Evolutionary conservation across 1,140 invertebrate species (phyloP), one percentile per base, ranked within the genome.

Genomic region (Pseudomyrmex concolor): DNA sequence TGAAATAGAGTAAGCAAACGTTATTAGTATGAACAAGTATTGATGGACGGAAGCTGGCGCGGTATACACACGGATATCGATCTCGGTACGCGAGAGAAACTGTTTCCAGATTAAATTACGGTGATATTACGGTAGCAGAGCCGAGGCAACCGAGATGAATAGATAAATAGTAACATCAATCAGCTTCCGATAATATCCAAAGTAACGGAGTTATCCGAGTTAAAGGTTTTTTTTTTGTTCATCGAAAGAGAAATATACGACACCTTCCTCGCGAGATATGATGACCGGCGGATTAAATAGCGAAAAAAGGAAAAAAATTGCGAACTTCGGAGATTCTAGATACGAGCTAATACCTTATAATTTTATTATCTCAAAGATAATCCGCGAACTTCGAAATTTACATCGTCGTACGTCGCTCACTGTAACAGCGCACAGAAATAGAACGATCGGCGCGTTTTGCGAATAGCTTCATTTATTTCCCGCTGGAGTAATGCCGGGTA

Each of bases 1-100:
- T 94, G 91, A 60, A 94, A 94, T 89, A 91, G 59, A 89, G 68
- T 80, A 90, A 87, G 68, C 67, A 76, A 54, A 84, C n/a, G 34
- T 80, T 87, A 72, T 86, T 89, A 88, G n/a, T 8, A 59, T 62
- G 54, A 54, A 74, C 71, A 43, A 83, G 59, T 77, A n/a, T 70
- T 48, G 54, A 83, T 66, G 51, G 54, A 19, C 17, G 51, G 68
- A 80, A 22, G 62, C 71, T 57, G 64, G 71, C 63, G 51, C 73
- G 64, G 45, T 57, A 55, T 48, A 34, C 34, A 34, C 5, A 34
- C 34, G 13, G 50, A 83, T 71, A 89, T 89, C 83, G 85, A 90
- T 89, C 71, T 83, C 63, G 50, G 78, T 13, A 72, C 54, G 45
- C 3, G 13, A 13, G 34, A 48, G 64, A 12, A 34, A 17, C 34